Evolutionary conservation across 53 echinoderm and acorn worm genomes (phyloP).

Genomic region (Astropecten irregularis): DNA sequence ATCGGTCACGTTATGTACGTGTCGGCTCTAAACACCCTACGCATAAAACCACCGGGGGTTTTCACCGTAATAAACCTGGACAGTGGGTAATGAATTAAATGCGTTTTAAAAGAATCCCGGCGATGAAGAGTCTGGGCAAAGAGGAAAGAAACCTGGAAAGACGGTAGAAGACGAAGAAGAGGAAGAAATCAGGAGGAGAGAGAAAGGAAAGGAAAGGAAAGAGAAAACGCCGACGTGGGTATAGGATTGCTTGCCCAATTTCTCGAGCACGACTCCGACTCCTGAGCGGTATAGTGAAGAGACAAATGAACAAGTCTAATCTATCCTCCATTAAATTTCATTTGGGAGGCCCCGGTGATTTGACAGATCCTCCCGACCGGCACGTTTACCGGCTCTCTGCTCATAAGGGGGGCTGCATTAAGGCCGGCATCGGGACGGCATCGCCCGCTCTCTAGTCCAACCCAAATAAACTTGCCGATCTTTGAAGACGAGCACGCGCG

Average conservation of each 20-base stretch:
- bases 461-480: slow-evolving; percentile 28
- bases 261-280: slow-evolving; percentile 10
- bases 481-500: slow-evolving; percentile 45
- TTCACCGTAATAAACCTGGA: slow-evolving; percentile 10
- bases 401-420: not conserved
- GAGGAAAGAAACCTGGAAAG: too few species aligned
- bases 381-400: slow-evolving; percentile 15
- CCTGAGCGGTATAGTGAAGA: too few species aligned
- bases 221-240: slow-evolving; percentile 30
- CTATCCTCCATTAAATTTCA: slow-evolving; percentile 59
- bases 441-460: not conserved
- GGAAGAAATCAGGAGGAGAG: not conserved
- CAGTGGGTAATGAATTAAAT: slow-evolving; percentile 37
- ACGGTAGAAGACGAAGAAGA: not conserved
- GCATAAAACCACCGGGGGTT: slow-evolving; percentile 9
- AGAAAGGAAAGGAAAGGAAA: not conserved
- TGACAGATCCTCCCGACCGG: slow-evolving; percentile 28
- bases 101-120: too few species aligned
- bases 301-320: slow-evolving; percentile 47
- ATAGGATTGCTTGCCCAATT: slow-evolving; percentile 49
- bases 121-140: too few species aligned
- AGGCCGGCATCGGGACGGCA: slow-evolving; percentile 12
- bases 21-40: slow-evolving; percentile 24
- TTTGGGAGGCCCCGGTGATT: slow-evolving; percentile 45
- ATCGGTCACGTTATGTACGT: slow-evolving; percentile 43